Base-by-base conservation (phyloP, 2,113 vertebrate genomes). In the Xerus inauris region DNA sequence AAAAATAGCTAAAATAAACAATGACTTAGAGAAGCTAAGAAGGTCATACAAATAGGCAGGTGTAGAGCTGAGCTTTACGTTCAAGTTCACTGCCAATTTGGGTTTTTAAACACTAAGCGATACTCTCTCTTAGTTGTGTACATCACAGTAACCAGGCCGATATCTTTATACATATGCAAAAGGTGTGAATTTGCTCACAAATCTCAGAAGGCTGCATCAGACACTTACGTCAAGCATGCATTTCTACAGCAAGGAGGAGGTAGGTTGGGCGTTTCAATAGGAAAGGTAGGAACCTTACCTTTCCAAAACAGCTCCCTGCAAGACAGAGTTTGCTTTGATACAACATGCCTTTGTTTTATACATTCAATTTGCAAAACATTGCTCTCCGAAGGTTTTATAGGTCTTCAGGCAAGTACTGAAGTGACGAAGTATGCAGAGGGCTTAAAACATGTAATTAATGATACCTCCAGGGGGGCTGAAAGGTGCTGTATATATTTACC, bases 311-410 rank as follows among this genome's bases (percentile, higher is more conserved):
- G 20, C 42, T 92, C 2, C 0, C 26, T 88, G 54, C 26, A 96
- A 73, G n/a, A 65, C 45, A 47, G 30, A 76, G 71, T 72, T 73
- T 71, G 71, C 93, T 85, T 85, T 89, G 57, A 94, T 51, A n/a
- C 81, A 96, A 76, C 62, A 89, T 54, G n/a, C 11, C 40, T 92
- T 92, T 35, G 17, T 77, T 97, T 92, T 87, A 87, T 95, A 62
- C 10, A 62, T 84, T 95, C 8, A 16, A 81, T 76, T 94, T 42
- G 30, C 28, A 82, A 87, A 72, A 45, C 57, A 30, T 30, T 79
- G 30, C 30, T 87, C 30, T 83, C 49, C 19, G 8, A 77, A 79
- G 79, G 64, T 81, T 93, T 96, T 95, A 24, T 59, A 62, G 22
- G 40, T 94, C 73, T 94, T 38, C 42, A 76, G 64, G 87, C 73